These are phyloP conservation scores for Oithona nana DNA, from an alignment of 2,888 invertebrate species.

Conservation along the genomic window DNA sequence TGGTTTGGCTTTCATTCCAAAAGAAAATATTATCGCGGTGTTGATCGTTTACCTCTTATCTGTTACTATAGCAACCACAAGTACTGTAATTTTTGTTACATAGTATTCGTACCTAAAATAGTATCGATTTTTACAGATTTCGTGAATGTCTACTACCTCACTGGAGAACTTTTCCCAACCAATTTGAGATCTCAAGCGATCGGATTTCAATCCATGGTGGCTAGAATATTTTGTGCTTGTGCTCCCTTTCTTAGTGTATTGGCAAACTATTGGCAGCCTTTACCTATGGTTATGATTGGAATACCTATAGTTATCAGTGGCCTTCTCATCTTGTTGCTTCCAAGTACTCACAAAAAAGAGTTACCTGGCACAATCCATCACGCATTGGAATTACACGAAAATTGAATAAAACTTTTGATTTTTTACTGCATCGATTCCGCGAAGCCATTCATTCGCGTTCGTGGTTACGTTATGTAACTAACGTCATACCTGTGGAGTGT, in stretches of 20 bases:
- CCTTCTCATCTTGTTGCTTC: constrained; percentile 51
- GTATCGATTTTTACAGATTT: constrained; percentile 20
- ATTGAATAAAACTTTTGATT: too few species aligned
- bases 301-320: constrained; percentile 53
- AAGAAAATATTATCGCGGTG: background rate
- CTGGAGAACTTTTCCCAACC: constrained; percentile 21
- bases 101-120: constrained; percentile 18
- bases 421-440: too few species aligned
- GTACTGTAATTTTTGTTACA: too few species aligned
- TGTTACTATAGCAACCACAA: background rate
- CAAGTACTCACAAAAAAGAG: constrained; percentile 66
- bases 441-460: too few species aligned
- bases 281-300: constrained; percentile 60
- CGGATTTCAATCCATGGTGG: constrained; percentile 20
- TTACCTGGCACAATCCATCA: constrained; percentile 67
- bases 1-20: constrained; percentile 1
- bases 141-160: constrained; percentile 19
- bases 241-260: constrained; percentile 20
- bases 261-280: constrained; percentile 24
- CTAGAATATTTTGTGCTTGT: constrained; percentile 20
- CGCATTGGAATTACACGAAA: too few species aligned
- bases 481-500: too few species aligned
- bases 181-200: constrained; percentile 20
- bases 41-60: background rate
- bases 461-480: too few species aligned